Conservation (phyloP, 2,113 vertebrate species). For the Megaceryle maxima region DNA sequence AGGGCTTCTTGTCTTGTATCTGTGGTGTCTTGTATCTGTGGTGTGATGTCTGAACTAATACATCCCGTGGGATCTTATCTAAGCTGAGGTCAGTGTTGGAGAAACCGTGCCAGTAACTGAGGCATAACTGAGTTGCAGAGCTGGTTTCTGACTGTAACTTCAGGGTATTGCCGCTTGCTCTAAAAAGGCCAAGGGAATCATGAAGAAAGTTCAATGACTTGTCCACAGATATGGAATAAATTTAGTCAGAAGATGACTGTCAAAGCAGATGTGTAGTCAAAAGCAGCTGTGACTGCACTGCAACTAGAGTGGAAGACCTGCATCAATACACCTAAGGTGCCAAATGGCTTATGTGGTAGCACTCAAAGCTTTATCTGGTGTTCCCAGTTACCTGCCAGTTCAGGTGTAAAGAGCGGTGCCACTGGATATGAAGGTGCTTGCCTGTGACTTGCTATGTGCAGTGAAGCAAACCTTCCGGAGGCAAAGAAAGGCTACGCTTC, state of each 20-base stretch:
- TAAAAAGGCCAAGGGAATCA: background rate
- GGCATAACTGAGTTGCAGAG: background rate
- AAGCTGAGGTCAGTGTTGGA: background rate
- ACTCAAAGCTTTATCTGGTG: background rate
- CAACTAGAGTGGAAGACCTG: background rate
- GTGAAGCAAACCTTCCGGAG: background rate
- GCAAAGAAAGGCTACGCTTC: background rate
- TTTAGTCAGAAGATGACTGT: background rate
- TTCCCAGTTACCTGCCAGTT: background rate
- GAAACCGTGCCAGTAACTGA: background rate
- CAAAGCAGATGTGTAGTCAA: background rate
- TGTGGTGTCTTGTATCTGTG: background rate
- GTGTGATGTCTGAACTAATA: background rate
- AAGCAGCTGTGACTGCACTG: background rate
- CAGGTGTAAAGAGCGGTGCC: background rate
- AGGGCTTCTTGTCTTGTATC: background rate
- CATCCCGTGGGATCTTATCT: background rate
- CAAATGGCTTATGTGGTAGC: background rate
- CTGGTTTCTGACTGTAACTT: background rate
- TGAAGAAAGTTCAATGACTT: background rate
- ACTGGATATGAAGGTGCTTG: background rate
- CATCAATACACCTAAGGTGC: background rate
- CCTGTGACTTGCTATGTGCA: background rate
- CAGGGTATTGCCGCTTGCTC: fast-evolving
- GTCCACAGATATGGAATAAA: background rate